phyloP scores from a whole-genome alignment of 37 sponge, comb jelly and placozoan species.

The Diacarnus erythraeanus region DNA sequence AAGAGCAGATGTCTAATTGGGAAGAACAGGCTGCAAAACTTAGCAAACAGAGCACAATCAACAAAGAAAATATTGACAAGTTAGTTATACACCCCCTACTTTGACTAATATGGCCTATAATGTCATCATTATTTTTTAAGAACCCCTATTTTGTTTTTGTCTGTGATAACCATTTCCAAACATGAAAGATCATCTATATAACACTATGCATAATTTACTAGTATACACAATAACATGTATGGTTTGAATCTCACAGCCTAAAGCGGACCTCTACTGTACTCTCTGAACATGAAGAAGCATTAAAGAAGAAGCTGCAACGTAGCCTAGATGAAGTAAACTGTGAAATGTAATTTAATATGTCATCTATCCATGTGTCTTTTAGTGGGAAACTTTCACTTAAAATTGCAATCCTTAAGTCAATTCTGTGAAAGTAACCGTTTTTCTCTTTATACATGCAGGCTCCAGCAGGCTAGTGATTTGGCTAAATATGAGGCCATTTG shows the following conservation, averaged over 20 bases:
- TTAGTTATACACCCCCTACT: neutral
- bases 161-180: too few relatives aligned
- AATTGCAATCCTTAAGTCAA: too few relatives aligned
- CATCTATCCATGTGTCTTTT: neutral
- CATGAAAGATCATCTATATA: neutral
- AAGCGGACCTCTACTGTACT: constrained; percentile 45
- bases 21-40: constrained; percentile 22
- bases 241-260: constrained; percentile 17
- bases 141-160: too few relatives aligned
- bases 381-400: neutral
- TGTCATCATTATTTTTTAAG: neutral
- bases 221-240: neutral
- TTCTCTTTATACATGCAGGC: neutral
- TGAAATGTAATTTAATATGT: constrained; percentile 19
- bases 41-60: constrained; percentile 12
- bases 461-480: constrained; percentile 15
- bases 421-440: too few relatives aligned
- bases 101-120: neutral
- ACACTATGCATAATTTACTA: neutral
- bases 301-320: constrained; percentile 27
- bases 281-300: constrained; percentile 51
- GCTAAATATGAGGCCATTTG: constrained; percentile 39
- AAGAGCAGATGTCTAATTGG: neutral
- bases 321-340: constrained; percentile 2
- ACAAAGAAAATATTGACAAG: constrained; percentile 52